phyloP scores from a whole-genome alignment of 2,888 invertebrate genomes.

The Xanthostigma xanthostigma region DNA sequence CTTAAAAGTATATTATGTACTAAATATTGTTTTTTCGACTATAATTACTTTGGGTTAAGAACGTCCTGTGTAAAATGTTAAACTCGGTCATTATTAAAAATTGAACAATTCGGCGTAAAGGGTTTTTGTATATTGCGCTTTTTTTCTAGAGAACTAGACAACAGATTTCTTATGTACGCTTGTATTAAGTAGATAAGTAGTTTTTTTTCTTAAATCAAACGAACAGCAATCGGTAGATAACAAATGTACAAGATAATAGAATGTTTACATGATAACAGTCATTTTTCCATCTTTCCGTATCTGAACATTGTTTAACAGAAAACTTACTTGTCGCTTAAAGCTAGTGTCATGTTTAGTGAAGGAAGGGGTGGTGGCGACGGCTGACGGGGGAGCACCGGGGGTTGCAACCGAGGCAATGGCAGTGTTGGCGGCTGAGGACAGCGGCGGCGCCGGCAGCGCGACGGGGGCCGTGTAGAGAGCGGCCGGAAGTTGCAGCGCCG shows the following conservation, averaged over 20 bases:
- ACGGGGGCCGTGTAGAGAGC: slow-evolving; percentile 26
- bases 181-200: not conserved
- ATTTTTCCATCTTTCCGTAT: slow-evolving; percentile 54
- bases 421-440: not conserved
- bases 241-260: not conserved
- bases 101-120: too few species aligned
- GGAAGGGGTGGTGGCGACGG: slow-evolving; percentile 33
- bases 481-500: slow-evolving; percentile 2
- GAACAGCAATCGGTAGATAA: not conserved
- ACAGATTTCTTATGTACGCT: not conserved
- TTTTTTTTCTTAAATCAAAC: not conserved
- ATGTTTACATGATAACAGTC: slow-evolving; percentile 23
- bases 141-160: too few species aligned
- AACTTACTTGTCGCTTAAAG: slow-evolving; percentile 75
- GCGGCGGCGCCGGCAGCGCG: slow-evolving; percentile 16
- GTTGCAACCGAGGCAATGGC: not conserved
- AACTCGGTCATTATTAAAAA: too few species aligned
- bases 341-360: slow-evolving; percentile 47
- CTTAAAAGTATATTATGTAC: too few species aligned
- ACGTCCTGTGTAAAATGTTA: too few species aligned
- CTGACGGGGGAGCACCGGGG: slow-evolving; percentile 24
- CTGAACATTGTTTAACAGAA: slow-evolving; percentile 66
- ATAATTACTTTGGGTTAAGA: too few species aligned
- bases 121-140: too few species aligned
- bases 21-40: too few species aligned